Evolutionary conservation across 2,888 invertebrate genomes (phyloP), one percentile per base, ranked within the genome.

Genomic region (Callyntrura guangdongensis): DNA sequence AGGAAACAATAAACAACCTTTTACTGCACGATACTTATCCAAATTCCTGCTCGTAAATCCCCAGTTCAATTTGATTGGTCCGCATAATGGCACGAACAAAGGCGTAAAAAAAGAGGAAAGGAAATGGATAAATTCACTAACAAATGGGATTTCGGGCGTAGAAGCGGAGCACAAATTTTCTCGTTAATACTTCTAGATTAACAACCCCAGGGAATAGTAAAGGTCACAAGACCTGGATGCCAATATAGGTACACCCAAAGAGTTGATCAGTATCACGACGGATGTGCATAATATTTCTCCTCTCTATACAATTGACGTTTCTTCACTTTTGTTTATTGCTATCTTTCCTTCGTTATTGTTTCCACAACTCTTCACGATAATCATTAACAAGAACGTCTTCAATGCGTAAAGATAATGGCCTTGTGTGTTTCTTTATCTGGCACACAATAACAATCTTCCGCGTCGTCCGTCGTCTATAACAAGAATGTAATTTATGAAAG

Each of bases 311-410:
- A 14, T 17, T 20, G n/a, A 9, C 20, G 17, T 61, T n/a, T 61
- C 9, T 61, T 2, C 20, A 1, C 17, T 74, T 12, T 47, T 74
- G 22, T 74, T n/a, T 74, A 74, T 49, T 47, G n/a, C 49, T 74
- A 22, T 49, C n/a, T 22, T 74, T 47, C 20, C 12, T 69, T 49
- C 36, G 36, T 45, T 36, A 61, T 27, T 27, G 61, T 81, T 82
- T 82, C 82, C 45, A 82, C 82, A 47, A 47, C 61, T 64, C 22
- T 64, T 82, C 82, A 6, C 82, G 20, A 27, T 27, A 27, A 79
- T 59, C 79, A 74, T 74, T 74, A 74, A 22, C 22, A 17, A n/a
- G n/a, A n/a, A 67, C 67, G 45, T 45, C 49, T 22, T 47, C 67
- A 67, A n/a, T 14, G 1, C 17, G 0, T 45, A 79, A n/a, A n/a